Percentiles rank a stretch among this genome's conserved stretches.
These are phyloP conservation scores for Meghimatium bilineatum DNA, from an alignment of 2,888 invertebrate genomes.

Conservation along the genomic window DNA sequence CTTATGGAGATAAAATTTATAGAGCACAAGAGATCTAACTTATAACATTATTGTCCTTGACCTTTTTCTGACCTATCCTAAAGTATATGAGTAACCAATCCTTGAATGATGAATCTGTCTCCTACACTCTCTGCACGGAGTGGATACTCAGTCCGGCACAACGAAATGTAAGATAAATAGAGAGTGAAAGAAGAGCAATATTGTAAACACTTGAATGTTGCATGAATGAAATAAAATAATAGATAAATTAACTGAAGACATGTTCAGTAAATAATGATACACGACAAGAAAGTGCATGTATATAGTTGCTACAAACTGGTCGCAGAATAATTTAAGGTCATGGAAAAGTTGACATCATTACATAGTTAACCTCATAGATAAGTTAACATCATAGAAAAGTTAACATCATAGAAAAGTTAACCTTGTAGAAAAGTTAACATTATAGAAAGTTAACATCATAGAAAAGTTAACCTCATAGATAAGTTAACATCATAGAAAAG, in stretches of 20 bases:
- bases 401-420: no score
- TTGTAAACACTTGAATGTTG: neutral
- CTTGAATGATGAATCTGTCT: constrained; percentile 56
- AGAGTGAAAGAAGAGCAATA: neutral
- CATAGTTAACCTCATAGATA: no score
- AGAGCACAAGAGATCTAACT: no score
- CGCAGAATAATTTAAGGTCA: no score
- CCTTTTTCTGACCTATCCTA: constrained; percentile 60
- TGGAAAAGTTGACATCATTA: no score
- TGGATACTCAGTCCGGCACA: constrained; percentile 65
- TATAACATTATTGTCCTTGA: neutral
- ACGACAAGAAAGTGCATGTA: neutral
- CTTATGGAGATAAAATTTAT: no score
- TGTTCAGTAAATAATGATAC: neutral
- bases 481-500: no score
- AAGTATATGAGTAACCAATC: constrained; percentile 66
- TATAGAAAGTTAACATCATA: no score
- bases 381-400: no score
- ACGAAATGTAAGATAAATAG: constrained; percentile 60
- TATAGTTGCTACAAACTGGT: no score
- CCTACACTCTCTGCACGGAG: constrained; percentile 59
- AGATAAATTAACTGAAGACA: neutral
- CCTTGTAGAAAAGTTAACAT: no score
- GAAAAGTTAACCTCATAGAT: no score
- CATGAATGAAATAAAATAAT: neutral